These are phyloP conservation scores for Semnornis frantzii DNA, from an alignment of 2,113 vertebrate species.

Conservation along the genomic window DNA sequence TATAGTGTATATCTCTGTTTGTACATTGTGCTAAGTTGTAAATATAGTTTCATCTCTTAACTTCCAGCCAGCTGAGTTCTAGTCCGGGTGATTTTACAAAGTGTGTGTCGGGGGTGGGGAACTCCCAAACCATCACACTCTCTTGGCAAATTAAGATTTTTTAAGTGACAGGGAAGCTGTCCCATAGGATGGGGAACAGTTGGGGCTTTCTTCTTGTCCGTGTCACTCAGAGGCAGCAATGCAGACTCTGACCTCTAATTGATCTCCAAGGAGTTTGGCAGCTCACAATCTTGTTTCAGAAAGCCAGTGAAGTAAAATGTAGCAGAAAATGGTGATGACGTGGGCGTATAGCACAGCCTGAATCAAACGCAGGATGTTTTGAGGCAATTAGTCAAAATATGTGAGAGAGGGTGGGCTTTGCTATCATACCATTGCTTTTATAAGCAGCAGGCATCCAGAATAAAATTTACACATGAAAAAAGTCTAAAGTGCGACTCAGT, in stretches of 20 bases:
- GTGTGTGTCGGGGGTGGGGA: too few species aligned
- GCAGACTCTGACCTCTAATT: neutral
- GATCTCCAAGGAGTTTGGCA: neutral
- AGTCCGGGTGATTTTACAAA: too few species aligned
- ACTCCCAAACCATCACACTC: too few species aligned
- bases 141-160: neutral
- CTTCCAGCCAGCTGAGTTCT: too few species aligned
- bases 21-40: too few species aligned
- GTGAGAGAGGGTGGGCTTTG: neutral
- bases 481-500: neutral
- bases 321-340: neutral
- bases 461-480: neutral
- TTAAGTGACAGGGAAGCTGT: neutral
- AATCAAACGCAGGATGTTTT: conserved; percentile 2
- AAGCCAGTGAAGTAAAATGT: neutral
- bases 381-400: conserved; percentile 28
- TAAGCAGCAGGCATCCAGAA: neutral
- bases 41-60: too few species aligned
- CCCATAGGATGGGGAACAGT: neutral
- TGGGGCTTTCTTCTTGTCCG: neutral
- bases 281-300: neutral
- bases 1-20: too few species aligned
- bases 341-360: neutral
- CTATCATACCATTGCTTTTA: neutral
- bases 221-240: neutral